Base-by-base conservation (phyloP, 2,113 vertebrate genomes). In the Orientallactaga bullata region DNA sequence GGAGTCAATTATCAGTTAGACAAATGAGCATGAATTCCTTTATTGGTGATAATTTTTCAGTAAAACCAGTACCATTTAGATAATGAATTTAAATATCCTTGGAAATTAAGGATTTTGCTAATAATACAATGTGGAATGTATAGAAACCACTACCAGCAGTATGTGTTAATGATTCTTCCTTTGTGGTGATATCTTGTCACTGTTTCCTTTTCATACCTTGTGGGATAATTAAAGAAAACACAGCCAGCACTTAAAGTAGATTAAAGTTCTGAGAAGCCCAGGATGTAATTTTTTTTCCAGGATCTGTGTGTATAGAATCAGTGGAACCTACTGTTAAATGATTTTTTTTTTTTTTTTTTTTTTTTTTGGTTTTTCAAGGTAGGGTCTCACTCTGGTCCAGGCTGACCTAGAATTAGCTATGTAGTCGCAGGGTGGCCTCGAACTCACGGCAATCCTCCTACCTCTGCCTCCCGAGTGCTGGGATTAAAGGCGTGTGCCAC, bases 91-190 rank as follows among this genome's bases (percentile, higher is more conserved):
- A 28, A 58, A 13, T 35, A 17, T 69, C 16, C 3, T 78, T 77
- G 6, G 7, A 61, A 21, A 4, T 28, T 32, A 83, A 5, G 80
- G 12, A 16, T 76, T 69, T 42, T 51, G 2, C 6, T 68, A 26
- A 16, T 26, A 65, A 17, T 23, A 17, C 16, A 37, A 30, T 61
- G 35, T 69, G 20, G 20, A 63, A n/a, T 47, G 74, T 18, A 65
- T 58, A 61, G 9, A 2, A 30, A 1, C 21, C 37, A 20, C 24
- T 86, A 2, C 28, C 5, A 12, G 7, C 37, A 77, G 21, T 26
- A 2, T 26, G 2, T 6, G 0, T 21, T 58, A 12, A 23, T n/a
- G 0, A 20, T 42, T 39, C 24, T 60, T 55, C 26, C 21, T 39
- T 20, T 32, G 5, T 37, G 11, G 1, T 21, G 7, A 7, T 63